Base-by-base conservation (phyloP, 2,888 invertebrate species). In the Pammene aurita region DNA sequence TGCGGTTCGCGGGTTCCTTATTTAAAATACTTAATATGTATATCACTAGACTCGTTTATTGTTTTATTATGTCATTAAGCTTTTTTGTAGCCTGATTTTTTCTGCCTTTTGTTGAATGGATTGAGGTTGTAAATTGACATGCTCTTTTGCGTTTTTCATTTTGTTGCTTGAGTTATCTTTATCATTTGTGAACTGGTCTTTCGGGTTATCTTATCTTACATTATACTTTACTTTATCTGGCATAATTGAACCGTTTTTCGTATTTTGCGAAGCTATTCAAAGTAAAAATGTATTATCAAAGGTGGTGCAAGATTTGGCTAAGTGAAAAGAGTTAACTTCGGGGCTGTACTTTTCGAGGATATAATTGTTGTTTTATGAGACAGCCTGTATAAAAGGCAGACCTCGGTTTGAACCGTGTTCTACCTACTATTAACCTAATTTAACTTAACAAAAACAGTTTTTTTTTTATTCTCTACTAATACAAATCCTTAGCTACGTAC, bases 1-100 rank as follows among this genome's bases (percentile, higher is more conserved):
- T 81, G 81, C 88, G 91, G 85, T 87, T 86, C 87, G 84, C 78
- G 76, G 84, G 81, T 78, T 84, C 78, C 79, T 78, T 83, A 80
- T 81, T 78, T 69, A 65, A 65, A 65, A 69, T 57, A 41, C 56
- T 41, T 56, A 56, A 16, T 56, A 56, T 52, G 61, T 64, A 61
- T 58, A 60, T 56, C 52, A 66, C 9, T 63, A 46, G 55, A 62
- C 42, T 44, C 13, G 54, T 68, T 58, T 68, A 68, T 68, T 64
- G 58, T 64, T 64, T 68, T 69, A 69, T 58, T 63, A 58, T 38
- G 44, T 41, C 54, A 42, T 55, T 38, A 63, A 9, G 35, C 38
- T 18, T 57, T 52, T 62, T 63, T 57, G 42, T 64, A 58, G 10
- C 35, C 26, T 41, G 46, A 46, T 66, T 67, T 13, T 44, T 54